Evolutionary conservation across 2,888 invertebrate species (phyloP).

Genomic region (Odontothrips loti): DNA sequence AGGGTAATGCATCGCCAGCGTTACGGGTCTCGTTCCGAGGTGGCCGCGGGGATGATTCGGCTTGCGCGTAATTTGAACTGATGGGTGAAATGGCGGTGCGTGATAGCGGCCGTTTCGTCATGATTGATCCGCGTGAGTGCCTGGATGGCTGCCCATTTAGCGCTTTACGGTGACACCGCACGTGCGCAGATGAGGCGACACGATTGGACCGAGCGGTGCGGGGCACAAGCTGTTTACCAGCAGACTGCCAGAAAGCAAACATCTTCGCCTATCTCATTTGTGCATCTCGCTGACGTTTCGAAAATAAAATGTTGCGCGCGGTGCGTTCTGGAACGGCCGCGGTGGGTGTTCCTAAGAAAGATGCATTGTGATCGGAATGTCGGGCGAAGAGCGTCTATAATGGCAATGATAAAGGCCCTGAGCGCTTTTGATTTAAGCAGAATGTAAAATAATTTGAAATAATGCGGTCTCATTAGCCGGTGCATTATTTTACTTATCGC

Average conservation of each 20-base stretch:
- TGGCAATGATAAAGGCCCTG: neutral
- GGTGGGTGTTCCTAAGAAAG: neutral
- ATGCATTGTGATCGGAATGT: slow-evolving; percentile 1
- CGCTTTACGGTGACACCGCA: neutral
- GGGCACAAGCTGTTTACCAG: too few species aligned
- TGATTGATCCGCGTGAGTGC: neutral
- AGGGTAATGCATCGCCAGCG: too few species aligned
- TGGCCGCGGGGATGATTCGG: neutral
- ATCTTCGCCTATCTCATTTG: too few species aligned
- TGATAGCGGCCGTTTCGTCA: neutral
- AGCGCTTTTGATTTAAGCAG: slow-evolving; percentile 21
- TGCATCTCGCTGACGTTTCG: too few species aligned
- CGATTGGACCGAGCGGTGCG: too few species aligned
- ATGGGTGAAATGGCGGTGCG: neutral
- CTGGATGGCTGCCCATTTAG: neutral
- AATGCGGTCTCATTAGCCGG: slow-evolving; percentile 20
- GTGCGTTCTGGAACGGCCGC: too few species aligned
- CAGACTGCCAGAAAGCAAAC: too few species aligned
- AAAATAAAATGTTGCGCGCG: too few species aligned
- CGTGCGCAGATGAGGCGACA: too few species aligned
- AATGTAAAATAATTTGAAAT: slow-evolving; percentile 26
- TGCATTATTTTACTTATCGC: slow-evolving; percentile 26
- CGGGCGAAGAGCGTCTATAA: neutral
- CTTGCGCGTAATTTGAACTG: neutral
- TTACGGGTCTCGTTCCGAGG: neutral